phyloP scores from a whole-genome alignment of 2,797 vertebrate species.

The Buceros bicornis region DNA sequence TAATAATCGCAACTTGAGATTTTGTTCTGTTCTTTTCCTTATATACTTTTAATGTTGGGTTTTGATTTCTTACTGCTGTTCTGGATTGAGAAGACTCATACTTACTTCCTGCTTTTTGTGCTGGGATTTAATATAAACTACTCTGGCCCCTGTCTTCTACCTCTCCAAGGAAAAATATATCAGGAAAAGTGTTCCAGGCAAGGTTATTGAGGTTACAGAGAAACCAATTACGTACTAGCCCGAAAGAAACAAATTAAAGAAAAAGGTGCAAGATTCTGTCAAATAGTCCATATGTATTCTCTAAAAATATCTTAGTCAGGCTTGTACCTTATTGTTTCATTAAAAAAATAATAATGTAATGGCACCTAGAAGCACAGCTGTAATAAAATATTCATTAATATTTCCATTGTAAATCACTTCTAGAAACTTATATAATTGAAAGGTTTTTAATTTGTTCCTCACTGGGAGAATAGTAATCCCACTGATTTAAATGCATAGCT shows the following conservation, averaged over 20 bases:
- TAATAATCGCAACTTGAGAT: not conserved
- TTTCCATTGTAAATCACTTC: conserved; percentile 22
- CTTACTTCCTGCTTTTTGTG: not conserved
- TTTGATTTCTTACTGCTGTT: not conserved
- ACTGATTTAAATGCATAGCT: not conserved
- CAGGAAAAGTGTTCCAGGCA: conserved; percentile 5
- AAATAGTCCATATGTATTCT: not conserved
- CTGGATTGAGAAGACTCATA: not conserved
- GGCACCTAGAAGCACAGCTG: not conserved
- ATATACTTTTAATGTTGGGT: not conserved
- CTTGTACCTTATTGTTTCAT: not conserved
- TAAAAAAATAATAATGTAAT: not conserved
- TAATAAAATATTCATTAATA: conserved; percentile 54
- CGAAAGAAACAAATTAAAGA: conserved; percentile 12
- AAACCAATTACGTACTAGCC: conserved; percentile 35
- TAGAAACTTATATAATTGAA: not conserved
- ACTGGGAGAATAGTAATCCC: not conserved
- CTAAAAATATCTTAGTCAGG: conserved; percentile 21
- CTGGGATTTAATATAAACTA: not conserved
- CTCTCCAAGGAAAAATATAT: not conserved
- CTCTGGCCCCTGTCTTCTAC: not conserved
- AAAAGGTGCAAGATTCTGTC: conserved; percentile 18
- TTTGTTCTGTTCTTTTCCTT: not conserved
- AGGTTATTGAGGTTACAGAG: conserved; percentile 33
- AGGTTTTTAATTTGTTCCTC: not conserved